phyloP scores from a whole-genome alignment of 2,797 vertebrate species.

The Epinephelus malabaricus region DNA sequence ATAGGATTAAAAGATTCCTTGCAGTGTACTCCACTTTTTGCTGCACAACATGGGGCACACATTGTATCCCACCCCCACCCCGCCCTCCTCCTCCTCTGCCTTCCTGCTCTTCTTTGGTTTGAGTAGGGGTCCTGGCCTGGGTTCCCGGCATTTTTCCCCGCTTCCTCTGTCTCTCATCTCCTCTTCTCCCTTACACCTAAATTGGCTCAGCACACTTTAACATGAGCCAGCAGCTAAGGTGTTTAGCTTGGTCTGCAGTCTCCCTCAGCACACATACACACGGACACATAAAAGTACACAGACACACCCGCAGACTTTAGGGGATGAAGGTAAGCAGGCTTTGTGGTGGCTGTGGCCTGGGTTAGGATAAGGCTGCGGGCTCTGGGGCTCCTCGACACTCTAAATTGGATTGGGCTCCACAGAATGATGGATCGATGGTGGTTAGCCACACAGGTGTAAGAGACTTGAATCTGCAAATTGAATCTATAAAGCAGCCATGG shows the following conservation, averaged over 20 bases:
- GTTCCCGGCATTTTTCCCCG: conserved; percentile 26
- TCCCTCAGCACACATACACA: conserved; percentile 60
- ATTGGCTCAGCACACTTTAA: conserved; percentile 71
- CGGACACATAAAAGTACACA: conserved; percentile 54
- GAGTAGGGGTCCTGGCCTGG: conserved; percentile 14
- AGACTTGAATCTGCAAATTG: conserved; percentile 78
- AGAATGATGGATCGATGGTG: conserved; percentile 85
- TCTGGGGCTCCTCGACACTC: conserved; percentile 75
- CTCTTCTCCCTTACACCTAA: conserved; percentile 42
- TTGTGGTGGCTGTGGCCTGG: conserved; percentile 78
- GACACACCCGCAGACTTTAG: conserved; percentile 71
- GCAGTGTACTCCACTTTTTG: conserved; percentile 1
- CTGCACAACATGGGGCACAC: conserved; percentile 12
- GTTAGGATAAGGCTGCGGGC: conserved; percentile 83
- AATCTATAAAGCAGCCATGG: conserved; percentile 80
- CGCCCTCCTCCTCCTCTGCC: background rate
- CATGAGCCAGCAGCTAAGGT: conserved; percentile 80
- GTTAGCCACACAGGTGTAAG: conserved; percentile 84
- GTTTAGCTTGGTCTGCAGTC: conserved; percentile 77
- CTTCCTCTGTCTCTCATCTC: conserved; percentile 42
- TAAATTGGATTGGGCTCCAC: conserved; percentile 84
- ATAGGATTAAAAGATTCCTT: conserved; percentile 30
- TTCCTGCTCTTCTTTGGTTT: conserved; percentile 19
- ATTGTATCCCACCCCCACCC: background rate
- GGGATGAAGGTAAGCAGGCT: conserved; percentile 84